phyloP scores from a whole-genome alignment of 2,888 invertebrate genomes.

The Tenthredo distinguenda region DNA sequence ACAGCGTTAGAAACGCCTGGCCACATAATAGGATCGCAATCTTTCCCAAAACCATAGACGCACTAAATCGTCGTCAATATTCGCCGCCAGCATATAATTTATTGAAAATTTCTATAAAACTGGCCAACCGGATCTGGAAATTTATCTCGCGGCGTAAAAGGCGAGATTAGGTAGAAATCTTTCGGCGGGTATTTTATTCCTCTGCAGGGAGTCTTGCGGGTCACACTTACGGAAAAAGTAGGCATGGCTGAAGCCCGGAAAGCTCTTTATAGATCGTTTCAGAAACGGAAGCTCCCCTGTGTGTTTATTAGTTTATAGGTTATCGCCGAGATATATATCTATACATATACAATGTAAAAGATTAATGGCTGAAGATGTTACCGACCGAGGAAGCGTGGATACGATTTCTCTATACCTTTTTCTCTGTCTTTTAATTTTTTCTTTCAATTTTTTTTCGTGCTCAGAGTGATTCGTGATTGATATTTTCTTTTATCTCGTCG shows the following conservation, averaged over 20 bases:
- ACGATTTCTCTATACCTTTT: not conserved
- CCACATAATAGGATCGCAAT: conserved; percentile 62
- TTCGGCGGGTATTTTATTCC: conserved; percentile 58
- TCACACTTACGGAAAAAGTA: not conserved
- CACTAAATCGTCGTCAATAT: conserved; percentile 63
- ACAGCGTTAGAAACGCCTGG: not conserved
- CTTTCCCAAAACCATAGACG: conserved; percentile 62
- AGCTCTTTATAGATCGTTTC: conserved; percentile 59
- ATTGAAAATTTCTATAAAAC: not conserved
- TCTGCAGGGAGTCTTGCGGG: conserved; percentile 60
- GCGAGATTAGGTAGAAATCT: not conserved
- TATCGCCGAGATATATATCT: conserved; percentile 14
- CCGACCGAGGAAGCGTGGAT: not conserved
- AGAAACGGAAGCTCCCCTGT: conserved; percentile 21
- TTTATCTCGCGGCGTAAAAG: not conserved
- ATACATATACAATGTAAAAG: not conserved
- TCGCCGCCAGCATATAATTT: not conserved
- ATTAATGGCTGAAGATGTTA: not conserved
- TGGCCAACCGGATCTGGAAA: not conserved
- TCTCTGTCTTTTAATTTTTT: too few relatives aligned
- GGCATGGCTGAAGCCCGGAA: not conserved
- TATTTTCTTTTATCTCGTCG: not conserved
- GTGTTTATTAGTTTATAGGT: conserved; percentile 17
- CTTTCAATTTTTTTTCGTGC: not conserved
- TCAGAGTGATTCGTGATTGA: not conserved